Evolutionary conservation across 2,888 invertebrate genomes (phyloP).

Genomic region (Diaprepes abbreviatus): DNA sequence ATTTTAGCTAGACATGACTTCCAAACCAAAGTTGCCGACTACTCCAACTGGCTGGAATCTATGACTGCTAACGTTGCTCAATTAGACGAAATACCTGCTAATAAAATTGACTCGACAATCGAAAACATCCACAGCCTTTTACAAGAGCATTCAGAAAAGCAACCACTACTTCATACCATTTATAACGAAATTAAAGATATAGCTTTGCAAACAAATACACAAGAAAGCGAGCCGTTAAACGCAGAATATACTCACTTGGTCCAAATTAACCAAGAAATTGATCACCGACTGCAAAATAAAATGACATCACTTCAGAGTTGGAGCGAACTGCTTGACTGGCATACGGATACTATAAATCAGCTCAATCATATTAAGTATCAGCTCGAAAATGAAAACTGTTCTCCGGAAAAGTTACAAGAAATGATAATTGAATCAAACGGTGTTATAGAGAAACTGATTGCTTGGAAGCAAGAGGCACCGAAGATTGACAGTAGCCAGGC

Average conservation of each 20-base stretch:
- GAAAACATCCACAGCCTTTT: slow-evolving; percentile 84
- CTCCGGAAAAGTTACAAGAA: slow-evolving; percentile 78
- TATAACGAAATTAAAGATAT: slow-evolving; percentile 84
- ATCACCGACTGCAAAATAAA: slow-evolving; percentile 80
- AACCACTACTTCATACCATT: slow-evolving; percentile 82
- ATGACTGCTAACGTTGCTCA: slow-evolving; percentile 80
- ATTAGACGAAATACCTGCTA: slow-evolving; percentile 85
- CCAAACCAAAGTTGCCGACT: slow-evolving; percentile 82
- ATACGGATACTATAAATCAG: slow-evolving; percentile 83
- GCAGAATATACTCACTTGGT: slow-evolving; percentile 83
- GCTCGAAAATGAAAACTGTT: slow-evolving; percentile 81
- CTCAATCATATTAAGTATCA: slow-evolving; percentile 85
- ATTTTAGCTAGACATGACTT: slow-evolving; percentile 88
- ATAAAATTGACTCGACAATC: slow-evolving; percentile 83
- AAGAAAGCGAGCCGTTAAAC: slow-evolving; percentile 80
- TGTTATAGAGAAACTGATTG: slow-evolving; percentile 76
- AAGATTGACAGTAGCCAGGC: slow-evolving; percentile 78
- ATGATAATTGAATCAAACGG: slow-evolving; percentile 79
- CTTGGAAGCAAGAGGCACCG: slow-evolving; percentile 80
- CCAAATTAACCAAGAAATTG: slow-evolving; percentile 82
- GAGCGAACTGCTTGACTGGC: slow-evolving; percentile 86
- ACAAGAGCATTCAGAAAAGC: slow-evolving; percentile 89
- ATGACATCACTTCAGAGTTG: slow-evolving; percentile 84
- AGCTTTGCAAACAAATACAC: slow-evolving; percentile 77
- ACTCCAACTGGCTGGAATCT: slow-evolving; percentile 85